Evolutionary conservation across 2,888 invertebrate species (phyloP), one percentile per base, ranked within the genome.

Genomic region (Escarpia spicata): DNA sequence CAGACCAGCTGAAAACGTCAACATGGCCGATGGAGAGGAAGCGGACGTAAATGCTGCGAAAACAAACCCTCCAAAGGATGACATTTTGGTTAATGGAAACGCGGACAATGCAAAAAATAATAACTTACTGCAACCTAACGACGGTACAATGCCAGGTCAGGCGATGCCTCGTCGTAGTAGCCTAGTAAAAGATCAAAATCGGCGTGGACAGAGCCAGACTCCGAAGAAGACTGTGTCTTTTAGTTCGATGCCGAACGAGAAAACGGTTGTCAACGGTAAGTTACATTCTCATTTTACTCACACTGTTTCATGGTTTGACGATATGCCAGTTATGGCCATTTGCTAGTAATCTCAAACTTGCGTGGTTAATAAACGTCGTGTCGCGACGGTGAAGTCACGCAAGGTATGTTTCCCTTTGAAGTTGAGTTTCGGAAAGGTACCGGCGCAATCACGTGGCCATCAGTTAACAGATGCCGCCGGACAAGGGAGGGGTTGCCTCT

Each of bases 191-290:
- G 95, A 95, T 92, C 52, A 43, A 10, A 92, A 93, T 92, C 94
- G 94, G n/a, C 94, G 95, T 75, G 94, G 95, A 92, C 95, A 95
- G 93, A 95, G 95, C 92, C 95, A 96, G 26, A 95, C 95, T 60
- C 95, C 96, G 91, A 96, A 96, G 95, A 97, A 96, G 95, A 97
- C 97, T 26, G 97, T 97, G 92, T 96, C 96, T 37, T 97, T 97
- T 94, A 96, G 96, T 94, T 96, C 96, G 91, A 96, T 96, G 96
- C 96, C 96, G 6, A 95, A 95, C 19, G 97, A 97, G 94, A 96
- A 97, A 94, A 97, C 97, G 94, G 97, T 97, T 92, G 96, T 97
- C 91, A 97, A 97, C 95, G 97, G 97, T 97, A 95, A 95, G 97
- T 95, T 31, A 37, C 91, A 43, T 92, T 75, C 89, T 37, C 15